Percentiles rank a stretch among this genome's conserved stretches.
Evolutionary conservation across 2,113 vertebrate genomes (phyloP).

Genomic region (Gavialis gangeticus): DNA sequence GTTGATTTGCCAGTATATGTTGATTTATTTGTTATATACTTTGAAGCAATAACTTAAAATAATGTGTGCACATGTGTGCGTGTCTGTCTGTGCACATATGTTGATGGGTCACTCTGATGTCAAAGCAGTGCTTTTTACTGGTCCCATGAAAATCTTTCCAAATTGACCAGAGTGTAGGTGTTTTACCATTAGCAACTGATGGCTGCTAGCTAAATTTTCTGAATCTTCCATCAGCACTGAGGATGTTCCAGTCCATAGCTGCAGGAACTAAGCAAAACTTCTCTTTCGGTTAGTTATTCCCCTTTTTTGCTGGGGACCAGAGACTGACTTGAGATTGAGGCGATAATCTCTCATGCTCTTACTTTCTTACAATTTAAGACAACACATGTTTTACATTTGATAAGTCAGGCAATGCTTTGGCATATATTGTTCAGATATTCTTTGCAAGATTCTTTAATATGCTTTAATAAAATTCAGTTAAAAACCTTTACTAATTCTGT

Average conservation of each 20-base stretch:
- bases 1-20: neutral
- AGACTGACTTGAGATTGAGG: neutral
- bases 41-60: neutral
- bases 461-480: neutral
- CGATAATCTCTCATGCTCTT: neutral
- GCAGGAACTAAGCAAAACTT: neutral
- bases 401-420: neutral
- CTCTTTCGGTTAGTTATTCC: neutral
- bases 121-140: neutral
- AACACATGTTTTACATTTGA: neutral
- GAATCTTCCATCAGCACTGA: neutral
- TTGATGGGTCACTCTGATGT: neutral
- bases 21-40: neutral
- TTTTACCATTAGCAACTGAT: neutral
- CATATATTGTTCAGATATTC: neutral
- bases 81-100: too few species aligned
- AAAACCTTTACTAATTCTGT: neutral
- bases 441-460: neutral
- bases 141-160: neutral
- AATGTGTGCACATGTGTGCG: neutral
- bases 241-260: neutral
- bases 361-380: neutral
- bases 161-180: neutral
- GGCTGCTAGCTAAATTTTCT: neutral
- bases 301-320: neutral